Evolutionary conservation across 37 sponge, comb jelly and placozoan genomes (phyloP).

Genomic region (Crambe crambe): DNA sequence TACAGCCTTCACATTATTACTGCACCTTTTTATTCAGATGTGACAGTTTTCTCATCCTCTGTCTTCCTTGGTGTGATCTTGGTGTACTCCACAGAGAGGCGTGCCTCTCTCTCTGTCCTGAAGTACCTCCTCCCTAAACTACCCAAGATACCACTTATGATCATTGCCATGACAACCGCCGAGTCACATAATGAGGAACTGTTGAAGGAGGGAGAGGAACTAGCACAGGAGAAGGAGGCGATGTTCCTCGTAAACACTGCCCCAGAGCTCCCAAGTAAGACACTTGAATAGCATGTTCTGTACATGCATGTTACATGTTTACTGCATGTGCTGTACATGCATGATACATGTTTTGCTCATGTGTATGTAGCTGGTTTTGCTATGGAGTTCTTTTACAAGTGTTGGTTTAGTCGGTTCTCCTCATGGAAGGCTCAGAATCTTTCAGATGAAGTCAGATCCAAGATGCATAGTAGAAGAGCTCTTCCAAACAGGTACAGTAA

Average conservation of each 20-base stretch:
- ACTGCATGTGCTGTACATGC: neutral
- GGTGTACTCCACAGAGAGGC: slow-evolving; percentile 53
- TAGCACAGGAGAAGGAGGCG: slow-evolving; percentile 21
- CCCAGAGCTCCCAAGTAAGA: slow-evolving; percentile 20
- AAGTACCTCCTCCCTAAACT: slow-evolving; percentile 46
- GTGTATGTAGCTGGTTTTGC: slow-evolving; percentile 7
- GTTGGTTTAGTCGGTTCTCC: slow-evolving; percentile 57
- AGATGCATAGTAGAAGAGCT: neutral
- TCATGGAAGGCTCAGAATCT: slow-evolving; percentile 38
- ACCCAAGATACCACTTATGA: slow-evolving; percentile 25
- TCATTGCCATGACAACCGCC: slow-evolving; percentile 44
- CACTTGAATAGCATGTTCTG: neutral
- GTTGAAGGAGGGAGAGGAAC: slow-evolving; percentile 32
- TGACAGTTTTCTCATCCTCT: neutral
- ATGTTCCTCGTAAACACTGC: slow-evolving; percentile 22
- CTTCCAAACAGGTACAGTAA: slow-evolving; percentile 22
- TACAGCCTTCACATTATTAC: neutral
- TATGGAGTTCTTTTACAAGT: slow-evolving; percentile 42
- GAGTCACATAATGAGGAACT: slow-evolving; percentile 21
- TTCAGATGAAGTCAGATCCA: neutral
- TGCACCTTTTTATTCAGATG: slow-evolving; percentile 19
- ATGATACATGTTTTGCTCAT: neutral
- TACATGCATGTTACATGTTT: slow-evolving; percentile 3
- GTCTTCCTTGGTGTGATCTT: slow-evolving; percentile 47
- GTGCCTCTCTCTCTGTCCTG: slow-evolving; percentile 47